Conservation (phyloP, 2,113 vertebrate species). For the Lutjanus erythropterus region DNA sequence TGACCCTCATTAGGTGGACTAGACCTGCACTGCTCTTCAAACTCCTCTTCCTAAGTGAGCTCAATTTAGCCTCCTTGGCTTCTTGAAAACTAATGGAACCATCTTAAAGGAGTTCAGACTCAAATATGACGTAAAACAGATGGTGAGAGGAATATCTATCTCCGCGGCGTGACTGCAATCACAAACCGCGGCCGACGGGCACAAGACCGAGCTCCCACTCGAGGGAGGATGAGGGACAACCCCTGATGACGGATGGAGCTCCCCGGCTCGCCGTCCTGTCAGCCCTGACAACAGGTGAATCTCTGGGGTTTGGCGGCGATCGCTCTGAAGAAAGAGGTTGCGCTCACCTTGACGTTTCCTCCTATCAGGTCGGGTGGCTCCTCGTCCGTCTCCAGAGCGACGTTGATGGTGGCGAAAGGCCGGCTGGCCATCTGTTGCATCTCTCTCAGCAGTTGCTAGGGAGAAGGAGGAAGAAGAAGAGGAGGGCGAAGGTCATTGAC, state of each 20-base stretch:
- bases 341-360: constrained; percentile 96
- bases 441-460: constrained; percentile 98
- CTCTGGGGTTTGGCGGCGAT: constrained; percentile 1
- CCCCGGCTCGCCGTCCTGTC: not conserved
- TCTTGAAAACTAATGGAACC: constrained; percentile 34
- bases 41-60: constrained; percentile 25
- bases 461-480: constrained; percentile 72
- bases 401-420: constrained; percentile 98
- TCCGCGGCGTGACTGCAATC: constrained; percentile 14
- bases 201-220: constrained; percentile 18
- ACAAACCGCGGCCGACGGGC: not conserved
- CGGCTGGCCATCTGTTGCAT: constrained; percentile 99
- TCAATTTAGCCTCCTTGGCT: constrained; percentile 1
- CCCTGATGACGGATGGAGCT: constrained; percentile 34
- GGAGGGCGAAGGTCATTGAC: constrained; percentile 56
- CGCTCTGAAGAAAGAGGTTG: constrained; percentile 39
- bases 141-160: not conserved
- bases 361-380: constrained; percentile 99
- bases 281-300: not conserved
- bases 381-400: constrained; percentile 98
- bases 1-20: constrained; percentile 50
- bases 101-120: constrained; percentile 17
- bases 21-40: constrained; percentile 35
- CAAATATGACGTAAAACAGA: constrained; percentile 9
- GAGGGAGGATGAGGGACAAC: constrained; percentile 24